Percentiles rank a stretch among this genome's conserved stretches.
These are phyloP conservation scores for Prosapia bicincta DNA, from an alignment of 2,888 invertebrate species.

Conservation along the genomic window DNA sequence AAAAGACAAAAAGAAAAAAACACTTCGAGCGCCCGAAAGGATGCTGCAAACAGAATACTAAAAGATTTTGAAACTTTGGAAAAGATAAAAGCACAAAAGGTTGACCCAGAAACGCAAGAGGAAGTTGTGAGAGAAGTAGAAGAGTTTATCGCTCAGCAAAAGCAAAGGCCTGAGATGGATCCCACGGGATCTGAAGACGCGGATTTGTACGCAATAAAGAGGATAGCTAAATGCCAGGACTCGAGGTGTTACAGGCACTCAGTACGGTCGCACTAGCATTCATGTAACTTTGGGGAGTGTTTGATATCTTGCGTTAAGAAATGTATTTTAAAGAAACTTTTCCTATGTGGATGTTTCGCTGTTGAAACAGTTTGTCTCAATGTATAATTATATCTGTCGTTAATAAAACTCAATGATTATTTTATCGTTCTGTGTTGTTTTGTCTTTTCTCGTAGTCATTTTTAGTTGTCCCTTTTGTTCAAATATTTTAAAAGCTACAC, in stretches of 20 bases:
- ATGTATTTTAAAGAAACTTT: conserved; percentile 40
- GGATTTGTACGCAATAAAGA: conserved; percentile 43
- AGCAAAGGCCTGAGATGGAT: conserved; percentile 40
- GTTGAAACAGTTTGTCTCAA: neutral
- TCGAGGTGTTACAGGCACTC: neutral
- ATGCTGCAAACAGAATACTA: conserved; percentile 43
- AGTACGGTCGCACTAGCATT: neutral
- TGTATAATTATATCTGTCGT: conserved; percentile 20
- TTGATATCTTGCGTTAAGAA: neutral
- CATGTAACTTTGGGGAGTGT: too few species aligned
- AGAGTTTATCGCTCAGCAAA: conserved; percentile 39
- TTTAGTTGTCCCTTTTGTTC: too few species aligned
- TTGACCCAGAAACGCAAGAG: conserved; percentile 41
- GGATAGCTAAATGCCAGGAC: conserved; percentile 31
- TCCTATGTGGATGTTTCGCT: conserved; percentile 37
- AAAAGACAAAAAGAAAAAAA: conserved; percentile 41
- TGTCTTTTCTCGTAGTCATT: too few species aligned
- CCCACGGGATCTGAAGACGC: conserved; percentile 42
- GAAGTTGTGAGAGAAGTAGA: conserved; percentile 41
- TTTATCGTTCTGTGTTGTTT: neutral
- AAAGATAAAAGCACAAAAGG: conserved; percentile 41
- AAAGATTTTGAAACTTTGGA: conserved; percentile 44
- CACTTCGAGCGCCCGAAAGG: conserved; percentile 43
- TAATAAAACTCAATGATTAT: conserved; percentile 10
- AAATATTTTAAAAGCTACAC: too few species aligned